phyloP scores from a whole-genome alignment of 2,797 vertebrate species.

The Leptodactylus fallax region DNA sequence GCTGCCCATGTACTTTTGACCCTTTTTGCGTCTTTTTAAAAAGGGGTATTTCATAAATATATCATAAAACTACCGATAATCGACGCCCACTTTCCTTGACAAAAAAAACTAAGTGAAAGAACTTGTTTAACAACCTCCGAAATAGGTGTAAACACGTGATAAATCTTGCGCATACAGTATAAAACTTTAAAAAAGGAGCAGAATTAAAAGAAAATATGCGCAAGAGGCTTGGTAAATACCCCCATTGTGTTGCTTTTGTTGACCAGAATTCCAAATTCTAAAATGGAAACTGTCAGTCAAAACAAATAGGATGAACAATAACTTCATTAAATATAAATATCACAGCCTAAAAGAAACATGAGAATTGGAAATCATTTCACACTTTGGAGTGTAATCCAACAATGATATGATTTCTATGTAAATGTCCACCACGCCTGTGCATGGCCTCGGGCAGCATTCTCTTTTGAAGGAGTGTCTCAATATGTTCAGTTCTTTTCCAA shows the following conservation, averaged over 20 bases:
- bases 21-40: no score
- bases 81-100: no score
- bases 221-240: neutral
- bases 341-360: neutral
- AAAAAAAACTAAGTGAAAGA: no score
- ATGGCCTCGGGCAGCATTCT: slow-evolving; percentile 36
- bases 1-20: no score
- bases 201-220: no score
- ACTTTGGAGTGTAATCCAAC: slow-evolving; percentile 18
- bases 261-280: neutral
- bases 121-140: no score
- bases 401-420: slow-evolving; percentile 30
- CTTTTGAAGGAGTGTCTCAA: slow-evolving; percentile 32
- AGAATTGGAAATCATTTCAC: slow-evolving; percentile 26
- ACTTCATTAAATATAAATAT: neutral
- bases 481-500: slow-evolving; percentile 34
- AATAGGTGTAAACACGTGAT: no score
- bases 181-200: no score
- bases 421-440: slow-evolving; percentile 6
- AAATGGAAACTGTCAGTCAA: neutral
- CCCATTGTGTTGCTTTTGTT: neutral
- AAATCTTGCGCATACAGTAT: no score
- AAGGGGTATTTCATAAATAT: no score
- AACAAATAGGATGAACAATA: neutral
- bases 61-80: no score